Evolutionary conservation across 1,140 invertebrate species (phyloP), one percentile per base, ranked within the genome.

Genomic region (Listronotus oregonensis): DNA sequence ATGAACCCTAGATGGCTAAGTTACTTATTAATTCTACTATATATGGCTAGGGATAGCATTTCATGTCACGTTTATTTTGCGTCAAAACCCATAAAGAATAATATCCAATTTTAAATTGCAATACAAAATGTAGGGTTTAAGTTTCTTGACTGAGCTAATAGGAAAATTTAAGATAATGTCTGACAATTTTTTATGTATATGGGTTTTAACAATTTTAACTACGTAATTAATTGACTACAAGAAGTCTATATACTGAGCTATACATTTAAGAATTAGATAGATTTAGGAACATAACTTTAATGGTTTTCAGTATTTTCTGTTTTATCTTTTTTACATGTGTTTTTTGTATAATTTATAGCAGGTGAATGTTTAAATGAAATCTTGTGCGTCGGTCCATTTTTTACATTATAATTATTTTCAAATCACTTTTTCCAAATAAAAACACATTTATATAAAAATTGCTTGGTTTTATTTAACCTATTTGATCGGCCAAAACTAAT

Each of bases 1-100:
- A 63, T 15, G 66, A 64, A 57, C 69, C 66, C 10, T 71, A 68
- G 54, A 46, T 39, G 42, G 42, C 56, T 58, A 31, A 42, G 52
- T 32, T 58, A 58, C 56, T 58, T 58, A 58, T 47, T 46, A 58
- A 32, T 34, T 14, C 56, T 56, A 17, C 4, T 14, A 46, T 58
- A 32, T 58, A 55, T 55, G 31, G 52, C 14, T 42, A 40, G 18
- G 8, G 40, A 55, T 42, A 55, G 52, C 37, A 10, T 55, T 40
- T 55, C 12, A 50, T 12, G 6, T 15, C 17, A 14, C 15, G 10
- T 49, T 15, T 18, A 27, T 21, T 49, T 49, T 49, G 12, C 15
- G 10, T 21, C 15, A 49, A 21, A 21, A 49, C 8, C 10, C 15
- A 37, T 17, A 27, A 49, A 49, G 18, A 47, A 18, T 17, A 49